Conservation (phyloP, 2,113 vertebrate species). For the sheep (Ovis aries) region ARS-UI_Ramb_v3.0 NC_056055.1:130626501-130627000, state of each 20-base stretch:
- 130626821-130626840: neutral
- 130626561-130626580: constrained; percentile 82
- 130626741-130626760: neutral
- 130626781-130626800: constrained; percentile 27
- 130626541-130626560: constrained; percentile 84
- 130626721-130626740: neutral
- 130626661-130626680: constrained; percentile 55
- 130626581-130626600: constrained; percentile 63
- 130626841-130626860: neutral
- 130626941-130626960: no score
- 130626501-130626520: constrained; percentile 80
- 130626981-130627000: no score
- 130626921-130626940: no score
- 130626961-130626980: no score
- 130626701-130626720: constrained; percentile 11
- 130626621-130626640: constrained; percentile 66
- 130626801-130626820: constrained; percentile 14
- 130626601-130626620: constrained; percentile 66
- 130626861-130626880: no score
- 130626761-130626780: constrained; percentile 25
- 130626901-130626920: no score
- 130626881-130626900: no score
- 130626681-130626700: constrained; percentile 41
- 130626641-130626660: constrained; percentile 71
- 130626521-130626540: constrained; percentile 82